Conservation (phyloP, 2,113 vertebrate species). For the Syngnathus floridae region DNA sequence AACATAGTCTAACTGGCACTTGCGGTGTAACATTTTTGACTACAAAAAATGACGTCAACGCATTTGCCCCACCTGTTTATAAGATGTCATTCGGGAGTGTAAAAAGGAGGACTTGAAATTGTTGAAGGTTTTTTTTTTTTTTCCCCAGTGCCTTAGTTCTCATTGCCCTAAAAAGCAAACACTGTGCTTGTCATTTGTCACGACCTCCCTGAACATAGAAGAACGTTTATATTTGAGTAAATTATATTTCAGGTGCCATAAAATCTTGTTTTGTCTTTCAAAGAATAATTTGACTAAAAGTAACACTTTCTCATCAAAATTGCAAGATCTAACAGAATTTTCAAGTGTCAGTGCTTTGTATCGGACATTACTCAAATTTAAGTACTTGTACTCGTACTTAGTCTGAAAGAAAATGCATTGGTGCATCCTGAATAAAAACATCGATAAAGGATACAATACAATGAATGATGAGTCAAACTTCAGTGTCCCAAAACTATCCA, state of each 20-base stretch:
- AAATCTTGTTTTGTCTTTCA: no score
- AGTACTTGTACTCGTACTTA: background rate
- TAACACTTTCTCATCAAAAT: background rate
- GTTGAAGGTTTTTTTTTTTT: background rate
- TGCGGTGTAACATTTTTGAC: background rate
- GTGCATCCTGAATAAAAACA: background rate
- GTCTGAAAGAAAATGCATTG: background rate
- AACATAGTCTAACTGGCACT: no score
- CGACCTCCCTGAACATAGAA: no score
- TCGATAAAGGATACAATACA: background rate
- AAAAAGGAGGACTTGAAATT: background rate
- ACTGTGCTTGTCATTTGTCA: no score
- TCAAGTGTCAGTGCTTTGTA: no score
- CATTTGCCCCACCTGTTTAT: background rate
- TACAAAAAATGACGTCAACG: background rate
- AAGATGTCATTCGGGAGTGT: background rate
- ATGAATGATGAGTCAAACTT: background rate
- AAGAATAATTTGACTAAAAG: background rate
- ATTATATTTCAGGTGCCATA: no score
- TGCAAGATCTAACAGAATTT: background rate
- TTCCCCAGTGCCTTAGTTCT: background rate
- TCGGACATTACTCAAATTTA: background rate
- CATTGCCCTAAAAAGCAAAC: background rate
- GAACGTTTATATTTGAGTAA: no score
- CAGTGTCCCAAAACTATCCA: conserved; percentile 43